Evolutionary conservation across 2,888 invertebrate species (phyloP).

Genomic region (Limnephilus auricula): DNA sequence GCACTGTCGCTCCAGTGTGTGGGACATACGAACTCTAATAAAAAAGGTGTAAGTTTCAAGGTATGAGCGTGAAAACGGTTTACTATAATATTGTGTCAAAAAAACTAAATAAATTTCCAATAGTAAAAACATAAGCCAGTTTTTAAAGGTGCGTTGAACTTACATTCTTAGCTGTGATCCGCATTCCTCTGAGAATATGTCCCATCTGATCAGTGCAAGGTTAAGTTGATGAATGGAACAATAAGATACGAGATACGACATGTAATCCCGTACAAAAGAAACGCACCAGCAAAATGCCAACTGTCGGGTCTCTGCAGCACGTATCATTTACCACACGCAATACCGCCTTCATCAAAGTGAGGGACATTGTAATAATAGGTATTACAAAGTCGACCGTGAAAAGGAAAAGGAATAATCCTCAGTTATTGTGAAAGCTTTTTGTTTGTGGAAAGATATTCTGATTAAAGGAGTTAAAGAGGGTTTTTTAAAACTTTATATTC

Average conservation of each 20-base stretch:
- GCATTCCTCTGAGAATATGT: neutral
- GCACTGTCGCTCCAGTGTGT: no score
- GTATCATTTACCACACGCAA: neutral
- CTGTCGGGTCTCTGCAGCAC: neutral
- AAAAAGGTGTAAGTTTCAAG: neutral
- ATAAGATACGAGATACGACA: conserved; percentile 2
- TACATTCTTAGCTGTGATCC: neutral
- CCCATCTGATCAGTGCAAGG: neutral
- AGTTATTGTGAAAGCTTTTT: neutral
- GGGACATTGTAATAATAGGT: neutral
- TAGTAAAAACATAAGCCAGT: neutral
- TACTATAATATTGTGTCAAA: neutral
- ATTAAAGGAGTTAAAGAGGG: no score
- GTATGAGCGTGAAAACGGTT: neutral
- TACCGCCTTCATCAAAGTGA: neutral
- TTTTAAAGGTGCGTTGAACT: neutral
- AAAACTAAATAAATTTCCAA: neutral
- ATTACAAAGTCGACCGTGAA: neutral
- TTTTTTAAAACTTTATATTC: no score
- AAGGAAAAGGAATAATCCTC: neutral
- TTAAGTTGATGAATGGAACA: neutral
- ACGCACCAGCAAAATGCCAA: neutral
- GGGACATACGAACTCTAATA: no score
- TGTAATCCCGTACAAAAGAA: neutral
- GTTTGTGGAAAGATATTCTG: neutral